Percentiles rank a stretch among this genome's conserved stretches.
phyloP scores from a whole-genome alignment of 2,888 invertebrate species.

The Mylabris sibirica region DNA sequence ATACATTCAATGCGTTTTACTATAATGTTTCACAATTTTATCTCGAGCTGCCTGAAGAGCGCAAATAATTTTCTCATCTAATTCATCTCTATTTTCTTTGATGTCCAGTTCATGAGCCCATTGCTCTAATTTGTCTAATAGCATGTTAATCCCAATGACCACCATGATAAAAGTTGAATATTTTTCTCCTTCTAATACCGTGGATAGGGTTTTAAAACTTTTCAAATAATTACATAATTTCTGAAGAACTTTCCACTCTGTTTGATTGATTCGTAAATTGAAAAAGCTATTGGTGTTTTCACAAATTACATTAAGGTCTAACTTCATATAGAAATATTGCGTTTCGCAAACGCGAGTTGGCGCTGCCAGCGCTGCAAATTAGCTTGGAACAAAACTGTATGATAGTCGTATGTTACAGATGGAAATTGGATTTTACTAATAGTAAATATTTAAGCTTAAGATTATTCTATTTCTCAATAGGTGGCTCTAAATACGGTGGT shows the following conservation, averaged over 20 bases:
- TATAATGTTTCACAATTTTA: constrained; percentile 32
- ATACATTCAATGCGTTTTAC: constrained; percentile 37
- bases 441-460: too few relatives aligned
- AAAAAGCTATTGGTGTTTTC: constrained; percentile 21
- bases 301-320: constrained; percentile 27
- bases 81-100: constrained; percentile 20
- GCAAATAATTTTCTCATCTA: constrained; percentile 20
- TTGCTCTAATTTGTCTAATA: constrained; percentile 21
- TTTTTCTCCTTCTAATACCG: constrained; percentile 32
- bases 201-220: constrained; percentile 33
- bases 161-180: constrained; percentile 37
- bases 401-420: too few relatives aligned
- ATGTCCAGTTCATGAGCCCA: constrained; percentile 23
- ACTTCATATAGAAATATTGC: constrained; percentile 15
- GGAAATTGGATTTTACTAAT: too few relatives aligned
- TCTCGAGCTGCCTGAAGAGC: constrained; percentile 16
- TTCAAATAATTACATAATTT: constrained; percentile 32
- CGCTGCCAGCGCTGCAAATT: too few relatives aligned
- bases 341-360: too few relatives aligned
- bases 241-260: constrained; percentile 28
- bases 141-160: constrained; percentile 17
- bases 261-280: constrained; percentile 12
- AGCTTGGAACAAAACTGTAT: too few relatives aligned
- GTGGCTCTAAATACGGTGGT: too few relatives aligned
- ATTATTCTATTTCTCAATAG: too few relatives aligned